Conservation (phyloP, 2,797 vertebrate species). For the Pelochelys cantorii region DNA sequence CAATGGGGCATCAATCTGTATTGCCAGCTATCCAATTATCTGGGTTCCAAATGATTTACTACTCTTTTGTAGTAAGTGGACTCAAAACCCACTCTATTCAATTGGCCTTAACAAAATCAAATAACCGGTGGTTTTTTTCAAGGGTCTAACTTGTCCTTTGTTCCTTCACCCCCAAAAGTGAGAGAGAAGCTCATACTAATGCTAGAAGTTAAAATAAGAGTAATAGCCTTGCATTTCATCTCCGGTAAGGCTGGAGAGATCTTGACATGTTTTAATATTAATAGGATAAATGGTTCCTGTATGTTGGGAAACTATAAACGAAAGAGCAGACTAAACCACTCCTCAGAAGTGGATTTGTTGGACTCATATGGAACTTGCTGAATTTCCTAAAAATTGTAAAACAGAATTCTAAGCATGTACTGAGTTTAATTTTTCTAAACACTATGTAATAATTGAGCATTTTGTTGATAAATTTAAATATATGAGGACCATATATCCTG, state of each 20-base stretch:
- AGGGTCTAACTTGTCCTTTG: not conserved
- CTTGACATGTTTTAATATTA: not conserved
- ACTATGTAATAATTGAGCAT: no score
- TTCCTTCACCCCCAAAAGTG: not conserved
- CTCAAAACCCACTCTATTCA: not conserved
- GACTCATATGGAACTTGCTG: no score
- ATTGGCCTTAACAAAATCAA: not conserved
- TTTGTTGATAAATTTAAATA: no score
- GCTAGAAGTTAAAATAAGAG: not conserved
- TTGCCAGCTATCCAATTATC: not conserved
- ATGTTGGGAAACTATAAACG: not conserved
- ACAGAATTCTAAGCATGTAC: no score
- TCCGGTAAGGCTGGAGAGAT: accelerated
- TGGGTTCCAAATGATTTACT: not conserved
- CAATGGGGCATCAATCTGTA: not conserved
- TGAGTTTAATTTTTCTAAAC: no score
- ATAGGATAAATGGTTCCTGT: not conserved
- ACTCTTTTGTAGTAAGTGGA: not conserved
- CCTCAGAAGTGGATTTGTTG: no score
- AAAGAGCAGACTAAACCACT: not conserved
- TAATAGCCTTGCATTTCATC: not conserved
- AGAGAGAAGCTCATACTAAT: not conserved
- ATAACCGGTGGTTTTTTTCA: accelerated
- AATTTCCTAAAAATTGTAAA: no score
- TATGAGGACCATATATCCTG: no score